These are phyloP conservation scores for Malurus alboscapulatus DNA, from an alignment of 2,113 vertebrate genomes.

Conservation along the genomic window DNA sequence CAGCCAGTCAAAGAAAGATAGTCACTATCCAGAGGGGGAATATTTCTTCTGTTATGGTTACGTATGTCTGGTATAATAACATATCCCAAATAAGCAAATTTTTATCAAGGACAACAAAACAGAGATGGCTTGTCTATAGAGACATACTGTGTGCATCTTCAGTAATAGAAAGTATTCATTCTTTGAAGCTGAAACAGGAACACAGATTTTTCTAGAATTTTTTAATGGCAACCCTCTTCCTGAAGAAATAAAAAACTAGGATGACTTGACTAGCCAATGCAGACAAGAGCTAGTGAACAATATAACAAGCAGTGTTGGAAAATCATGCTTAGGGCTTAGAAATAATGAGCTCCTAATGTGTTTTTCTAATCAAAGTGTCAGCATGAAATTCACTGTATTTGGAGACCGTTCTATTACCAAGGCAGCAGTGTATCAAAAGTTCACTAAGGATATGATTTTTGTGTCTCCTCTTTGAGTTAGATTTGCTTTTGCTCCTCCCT, in stretches of 20 bases:
- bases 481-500: background rate
- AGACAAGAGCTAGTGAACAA: background rate
- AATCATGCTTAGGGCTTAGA: slow-evolving; percentile 7
- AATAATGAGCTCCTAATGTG: slow-evolving; percentile 60
- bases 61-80: background rate
- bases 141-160: background rate
- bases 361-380: slow-evolving; percentile 51
- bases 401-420: slow-evolving; percentile 18
- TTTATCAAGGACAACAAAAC: background rate
- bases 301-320: slow-evolving; percentile 1
- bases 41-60: background rate
- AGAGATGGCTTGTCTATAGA: background rate
- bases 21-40: background rate
- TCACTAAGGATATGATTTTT: slow-evolving; percentile 26
- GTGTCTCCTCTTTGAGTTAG: slow-evolving; percentile 33
- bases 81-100: background rate
- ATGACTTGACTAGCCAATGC: background rate
- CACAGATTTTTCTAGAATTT: background rate
- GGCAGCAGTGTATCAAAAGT: slow-evolving; percentile 24
- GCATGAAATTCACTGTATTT: slow-evolving; percentile 42
- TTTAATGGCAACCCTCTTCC: background rate
- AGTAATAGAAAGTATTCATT: background rate
- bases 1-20: background rate
- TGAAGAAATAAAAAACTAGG: background rate
- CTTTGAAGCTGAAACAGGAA: slow-evolving; percentile 30